Evolutionary conservation across 2,113 vertebrate genomes (phyloP).

Genomic region (Perccottus glenii): DNA sequence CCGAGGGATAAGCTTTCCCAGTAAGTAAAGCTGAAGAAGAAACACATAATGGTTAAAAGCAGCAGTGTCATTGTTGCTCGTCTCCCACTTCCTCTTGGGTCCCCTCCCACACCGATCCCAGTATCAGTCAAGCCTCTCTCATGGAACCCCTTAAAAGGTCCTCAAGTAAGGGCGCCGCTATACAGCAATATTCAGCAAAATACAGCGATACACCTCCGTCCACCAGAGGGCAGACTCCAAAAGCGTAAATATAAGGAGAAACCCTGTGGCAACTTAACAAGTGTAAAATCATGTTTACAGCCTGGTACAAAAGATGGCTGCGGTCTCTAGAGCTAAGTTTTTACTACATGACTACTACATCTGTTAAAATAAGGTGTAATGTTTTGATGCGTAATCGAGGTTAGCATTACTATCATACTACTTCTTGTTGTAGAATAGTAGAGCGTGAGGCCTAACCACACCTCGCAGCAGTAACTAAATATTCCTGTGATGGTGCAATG

Average conservation of each 20-base stretch:
- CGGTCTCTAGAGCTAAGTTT: too few species aligned
- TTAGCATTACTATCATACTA: conserved; percentile 1
- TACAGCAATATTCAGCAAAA: too few species aligned
- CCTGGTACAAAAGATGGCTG: too few species aligned
- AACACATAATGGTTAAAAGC: not conserved
- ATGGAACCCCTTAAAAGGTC: too few species aligned
- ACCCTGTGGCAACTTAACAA: too few species aligned
- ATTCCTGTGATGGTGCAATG: conserved; percentile 31
- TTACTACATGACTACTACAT: too few species aligned
- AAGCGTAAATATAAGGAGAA: too few species aligned
- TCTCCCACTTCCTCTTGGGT: conserved; percentile 5
- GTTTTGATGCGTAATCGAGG: not conserved
- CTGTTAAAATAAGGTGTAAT: not conserved
- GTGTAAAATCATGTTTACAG: too few species aligned
- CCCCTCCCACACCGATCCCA: conserved; percentile 23
- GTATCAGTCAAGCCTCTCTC: too few species aligned
- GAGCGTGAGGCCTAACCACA: not conserved
- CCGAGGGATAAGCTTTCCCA: not conserved
- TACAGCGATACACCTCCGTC: too few species aligned
- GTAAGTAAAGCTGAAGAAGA: conserved; percentile 7
- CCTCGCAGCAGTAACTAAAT: conserved; percentile 27
- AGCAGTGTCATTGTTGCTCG: conserved; percentile 23
- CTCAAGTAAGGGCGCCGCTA: too few species aligned
- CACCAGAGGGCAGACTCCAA: too few species aligned
- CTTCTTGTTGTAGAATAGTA: not conserved